Evolutionary conservation across 2,797 vertebrate species (phyloP).

Genomic region (Pseudopleuronectes americanus): DNA sequence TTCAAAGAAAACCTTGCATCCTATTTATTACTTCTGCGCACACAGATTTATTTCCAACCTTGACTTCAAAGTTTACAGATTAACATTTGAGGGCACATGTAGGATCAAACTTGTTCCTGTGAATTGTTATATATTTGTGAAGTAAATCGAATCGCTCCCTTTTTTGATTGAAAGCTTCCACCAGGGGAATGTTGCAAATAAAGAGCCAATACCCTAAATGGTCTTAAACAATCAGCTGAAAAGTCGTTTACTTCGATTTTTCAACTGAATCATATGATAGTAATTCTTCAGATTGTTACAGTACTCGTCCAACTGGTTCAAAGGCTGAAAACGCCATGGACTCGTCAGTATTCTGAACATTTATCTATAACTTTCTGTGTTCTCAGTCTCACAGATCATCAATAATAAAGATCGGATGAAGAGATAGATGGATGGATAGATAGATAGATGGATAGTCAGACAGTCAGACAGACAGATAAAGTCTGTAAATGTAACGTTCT

Average conservation of each 20-base stretch:
- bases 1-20: constrained; percentile 82
- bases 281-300: too few relatives aligned
- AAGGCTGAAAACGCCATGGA: not conserved
- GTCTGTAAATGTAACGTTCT: too few relatives aligned
- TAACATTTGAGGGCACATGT: constrained; percentile 75
- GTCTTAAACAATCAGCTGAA: not conserved
- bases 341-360: not conserved
- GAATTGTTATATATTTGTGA: constrained; percentile 50
- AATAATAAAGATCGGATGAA: not conserved
- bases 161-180: not conserved
- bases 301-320: not conserved
- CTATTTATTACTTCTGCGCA: constrained; percentile 81
- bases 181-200: not conserved
- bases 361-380: not conserved
- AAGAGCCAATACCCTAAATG: not conserved
- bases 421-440: too few relatives aligned
- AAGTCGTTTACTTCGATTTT: not conserved
- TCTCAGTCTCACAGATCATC: not conserved
- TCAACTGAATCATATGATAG: not conserved
- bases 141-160: constrained; percentile 46
- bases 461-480: too few relatives aligned
- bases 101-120: constrained; percentile 60
- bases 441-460: too few relatives aligned
- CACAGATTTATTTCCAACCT: constrained; percentile 75
- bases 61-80: constrained; percentile 81